Evolutionary conservation across 1,140 invertebrate species (phyloP).

Genomic region (Cherax destructor): DNA sequence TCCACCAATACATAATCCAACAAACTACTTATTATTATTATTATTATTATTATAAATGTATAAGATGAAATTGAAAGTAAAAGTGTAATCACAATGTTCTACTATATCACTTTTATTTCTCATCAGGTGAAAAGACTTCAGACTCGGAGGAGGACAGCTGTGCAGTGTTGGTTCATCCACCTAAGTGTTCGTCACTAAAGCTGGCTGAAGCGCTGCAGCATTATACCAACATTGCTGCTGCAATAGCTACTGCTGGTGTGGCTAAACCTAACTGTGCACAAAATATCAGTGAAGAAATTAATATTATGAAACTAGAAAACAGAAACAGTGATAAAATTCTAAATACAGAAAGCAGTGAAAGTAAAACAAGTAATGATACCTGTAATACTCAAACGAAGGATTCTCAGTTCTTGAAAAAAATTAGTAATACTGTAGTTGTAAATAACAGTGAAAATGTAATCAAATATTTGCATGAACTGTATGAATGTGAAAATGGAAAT

Average conservation of each 20-base stretch:
- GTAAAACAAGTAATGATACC: background rate
- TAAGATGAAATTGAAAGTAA: background rate
- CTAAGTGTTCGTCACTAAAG: background rate
- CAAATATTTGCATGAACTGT: background rate
- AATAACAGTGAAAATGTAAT: background rate
- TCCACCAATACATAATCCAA: no score
- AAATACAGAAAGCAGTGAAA: background rate
- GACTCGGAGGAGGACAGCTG: slow-evolving; percentile 16
- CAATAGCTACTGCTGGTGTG: slow-evolving; percentile 16
- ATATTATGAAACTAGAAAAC: background rate
- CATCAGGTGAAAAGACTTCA: slow-evolving; percentile 23
- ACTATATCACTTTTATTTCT: background rate
- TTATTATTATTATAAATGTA: no score
- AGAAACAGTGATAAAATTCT: background rate
- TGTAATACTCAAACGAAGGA: background rate
- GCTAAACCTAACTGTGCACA: background rate
- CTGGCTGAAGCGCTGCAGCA: slow-evolving; percentile 15
- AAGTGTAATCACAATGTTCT: background rate
- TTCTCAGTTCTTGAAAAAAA: background rate
- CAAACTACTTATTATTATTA: no score
- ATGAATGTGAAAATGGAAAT: background rate
- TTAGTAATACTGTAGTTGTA: background rate
- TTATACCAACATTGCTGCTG: slow-evolving; percentile 9
- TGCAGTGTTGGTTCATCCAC: background rate
- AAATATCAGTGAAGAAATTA: background rate